Base-by-base conservation (phyloP, 37 sponge, comb jelly and placozoan genomes). In the Ephydatia muelleri region DNA sequence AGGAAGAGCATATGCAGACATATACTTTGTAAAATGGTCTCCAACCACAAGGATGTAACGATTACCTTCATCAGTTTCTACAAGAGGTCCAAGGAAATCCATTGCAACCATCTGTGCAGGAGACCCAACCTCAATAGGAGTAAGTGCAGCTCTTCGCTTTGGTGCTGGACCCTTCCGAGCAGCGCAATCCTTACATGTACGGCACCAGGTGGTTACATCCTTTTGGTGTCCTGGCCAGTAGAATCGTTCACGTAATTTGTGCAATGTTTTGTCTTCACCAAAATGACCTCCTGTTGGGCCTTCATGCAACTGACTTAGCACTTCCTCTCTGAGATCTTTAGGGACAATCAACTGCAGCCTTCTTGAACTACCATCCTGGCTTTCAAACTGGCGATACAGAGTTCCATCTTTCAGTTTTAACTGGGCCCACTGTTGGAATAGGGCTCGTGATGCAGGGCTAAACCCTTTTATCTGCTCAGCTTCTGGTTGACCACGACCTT, bases 171-270 rank as follows among this genome's bases (percentile, higher is more conserved):
- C 29, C 11, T 68, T 68, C 70, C 29, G 70, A 5, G 29, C 29
- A 29, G 70, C 11, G 29, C 70, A 68, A 68, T 68, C 70, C 70
- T 68, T 68, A 68, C 70, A 68, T 30, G 11, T 30, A 26, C 29
- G 70, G 11, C 70, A 68, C 70, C 70, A 68, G 29, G 29, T 5
- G 5, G 70, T 3, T 30, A 68, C 70, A 68, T 68, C 70, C 29
- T 26, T 68, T 26, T 68, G 43, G 43, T 43, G 70, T 8, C 70
- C 70, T 30, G 70, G 70, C 70, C 70, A 68, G 29, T 68, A 68
- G 29, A 68, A 68, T 29, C 70, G 26, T 29, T 8, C 70, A 26
- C 11, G 70, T 29, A 68, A 43, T 43, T 43, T 43, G 6, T 43
- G 43, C 43, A 43, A 43, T 43, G 43, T 43, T 43, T 43, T 43